Evolutionary conservation across 2,113 vertebrate genomes (phyloP), one percentile per base, ranked within the genome.

Genomic region (Brevimyrus niger): DNA sequence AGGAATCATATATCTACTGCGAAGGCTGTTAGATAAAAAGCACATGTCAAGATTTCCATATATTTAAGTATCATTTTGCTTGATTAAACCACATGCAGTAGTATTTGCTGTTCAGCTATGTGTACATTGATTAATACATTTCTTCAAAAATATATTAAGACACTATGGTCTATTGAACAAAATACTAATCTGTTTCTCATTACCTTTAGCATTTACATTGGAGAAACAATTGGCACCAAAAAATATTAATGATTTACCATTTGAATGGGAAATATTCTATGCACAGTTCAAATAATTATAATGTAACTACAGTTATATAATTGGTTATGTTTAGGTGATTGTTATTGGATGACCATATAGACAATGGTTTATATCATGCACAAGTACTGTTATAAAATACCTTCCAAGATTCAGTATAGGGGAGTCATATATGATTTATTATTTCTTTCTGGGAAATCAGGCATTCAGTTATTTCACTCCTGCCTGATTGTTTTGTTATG

Each of bases 401-500:
- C 83, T 48, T 80, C 83, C 47, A 86, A 48, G 83, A 47, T 48
- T 85, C 83, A n/a, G 44, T 47, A 48, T 47, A 47, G 47, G 83
- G 23, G 61, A 80, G 10, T 31, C n/a, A 69, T 31, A 13, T 69
- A 13, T 69, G n/a, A 69, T 69, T 27, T 69, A 69, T 69, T 69
- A 31, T 69, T 47, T 69, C 46, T 84, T 55, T 17, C 15, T 15
- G 15, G 31, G 51, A 51, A 89, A 83, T 48, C 50, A 47, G 51
- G 82, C 50, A 46, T 58, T 46, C 76, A 4, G 42, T 61, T 85
- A 80, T n/a, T 86, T 58, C 65, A 86, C 61, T 89, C 44, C 87
- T 91, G 91, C 91, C 91, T 91, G 91, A 38, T 85, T 87, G 88
- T 89, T 87, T 91, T 91, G 55, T 89, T 61, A 90, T 88, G 91